Evolutionary conservation across 2,797 vertebrate species (phyloP).

Genomic region (Bovichtus variegatus): DNA sequence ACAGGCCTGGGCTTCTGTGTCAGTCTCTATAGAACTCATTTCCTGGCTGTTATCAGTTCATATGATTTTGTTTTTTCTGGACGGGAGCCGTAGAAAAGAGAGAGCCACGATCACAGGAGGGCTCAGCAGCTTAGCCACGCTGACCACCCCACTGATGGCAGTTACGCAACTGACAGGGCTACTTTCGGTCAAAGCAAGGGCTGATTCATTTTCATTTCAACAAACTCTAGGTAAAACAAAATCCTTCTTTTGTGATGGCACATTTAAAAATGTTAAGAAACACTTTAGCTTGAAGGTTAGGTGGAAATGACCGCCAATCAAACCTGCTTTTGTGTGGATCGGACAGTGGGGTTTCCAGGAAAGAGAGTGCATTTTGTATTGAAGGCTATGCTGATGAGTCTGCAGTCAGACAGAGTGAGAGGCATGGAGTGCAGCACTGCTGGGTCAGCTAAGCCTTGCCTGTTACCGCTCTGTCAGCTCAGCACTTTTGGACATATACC

Average conservation of each 20-base stretch:
- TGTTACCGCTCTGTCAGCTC: slow-evolving; percentile 83
- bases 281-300: slow-evolving; percentile 3
- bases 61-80: slow-evolving; percentile 76
- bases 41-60: slow-evolving; percentile 79
- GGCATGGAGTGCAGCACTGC: slow-evolving; percentile 71
- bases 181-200: slow-evolving; percentile 63
- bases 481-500: slow-evolving; percentile 85
- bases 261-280: not conserved
- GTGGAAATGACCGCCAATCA: not conserved
- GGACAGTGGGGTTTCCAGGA: slow-evolving; percentile 13
- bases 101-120: slow-evolving; percentile 63
- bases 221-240: slow-evolving; percentile 33
- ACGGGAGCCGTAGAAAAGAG: slow-evolving; percentile 52
- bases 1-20: slow-evolving; percentile 64
- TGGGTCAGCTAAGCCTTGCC: slow-evolving; percentile 85
- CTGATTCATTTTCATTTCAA: slow-evolving; percentile 51
- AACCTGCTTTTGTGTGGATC: not conserved
- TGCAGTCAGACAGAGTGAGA: slow-evolving; percentile 64
- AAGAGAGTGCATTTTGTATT: slow-evolving; percentile 42
- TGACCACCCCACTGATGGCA: slow-evolving; percentile 58
- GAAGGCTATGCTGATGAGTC: slow-evolving; percentile 70
- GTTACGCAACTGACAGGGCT: slow-evolving; percentile 67
- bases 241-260: not conserved
- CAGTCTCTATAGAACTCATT: slow-evolving; percentile 74
- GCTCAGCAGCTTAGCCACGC: slow-evolving; percentile 59